A percentile compares a stretch with the other conserved stretches of the same genome.
Conservation (phyloP, 53 echinoderm and acorn worm species). For the Crossaster papposus region DNA sequence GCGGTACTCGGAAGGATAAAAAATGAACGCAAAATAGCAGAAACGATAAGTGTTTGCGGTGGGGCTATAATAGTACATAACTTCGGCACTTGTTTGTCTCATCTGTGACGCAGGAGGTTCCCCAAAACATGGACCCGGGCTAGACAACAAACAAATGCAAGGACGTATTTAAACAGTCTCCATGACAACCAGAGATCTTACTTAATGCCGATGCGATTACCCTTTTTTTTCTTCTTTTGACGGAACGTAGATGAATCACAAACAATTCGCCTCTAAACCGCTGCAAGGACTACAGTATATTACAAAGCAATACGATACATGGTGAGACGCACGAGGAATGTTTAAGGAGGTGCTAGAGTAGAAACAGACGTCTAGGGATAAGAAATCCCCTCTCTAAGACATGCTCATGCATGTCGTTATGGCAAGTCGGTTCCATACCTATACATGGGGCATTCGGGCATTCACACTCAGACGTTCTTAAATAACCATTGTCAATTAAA, state of each 20-base stretch:
- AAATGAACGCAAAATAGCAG: not conserved
- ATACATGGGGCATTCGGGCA: too few relatives aligned
- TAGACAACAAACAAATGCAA: not conserved
- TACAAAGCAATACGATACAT: not conserved
- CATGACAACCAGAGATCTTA: constrained; percentile 27
- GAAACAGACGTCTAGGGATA: not conserved
- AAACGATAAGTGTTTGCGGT: not conserved
- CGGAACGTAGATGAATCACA: constrained; percentile 12
- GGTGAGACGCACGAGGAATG: not conserved
- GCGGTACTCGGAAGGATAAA: not conserved
- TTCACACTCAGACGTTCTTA: too few relatives aligned
- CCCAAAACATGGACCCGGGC: not conserved
- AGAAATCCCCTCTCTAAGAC: too few relatives aligned
- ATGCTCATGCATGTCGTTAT: too few relatives aligned
- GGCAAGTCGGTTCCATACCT: too few relatives aligned
- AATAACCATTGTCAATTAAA: too few relatives aligned
- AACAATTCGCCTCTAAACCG: not conserved
- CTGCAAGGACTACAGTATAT: not conserved
- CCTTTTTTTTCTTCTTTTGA: not conserved
- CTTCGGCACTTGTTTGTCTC: not conserved
- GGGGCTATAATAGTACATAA: constrained; percentile 9
- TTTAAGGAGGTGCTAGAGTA: not conserved
- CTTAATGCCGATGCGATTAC: not conserved
- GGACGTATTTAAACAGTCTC: constrained; percentile 24
- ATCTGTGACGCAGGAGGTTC: constrained; percentile 11